Base-by-base conservation (phyloP, 2,113 vertebrate genomes). In the Echinops telfairi region DNA sequence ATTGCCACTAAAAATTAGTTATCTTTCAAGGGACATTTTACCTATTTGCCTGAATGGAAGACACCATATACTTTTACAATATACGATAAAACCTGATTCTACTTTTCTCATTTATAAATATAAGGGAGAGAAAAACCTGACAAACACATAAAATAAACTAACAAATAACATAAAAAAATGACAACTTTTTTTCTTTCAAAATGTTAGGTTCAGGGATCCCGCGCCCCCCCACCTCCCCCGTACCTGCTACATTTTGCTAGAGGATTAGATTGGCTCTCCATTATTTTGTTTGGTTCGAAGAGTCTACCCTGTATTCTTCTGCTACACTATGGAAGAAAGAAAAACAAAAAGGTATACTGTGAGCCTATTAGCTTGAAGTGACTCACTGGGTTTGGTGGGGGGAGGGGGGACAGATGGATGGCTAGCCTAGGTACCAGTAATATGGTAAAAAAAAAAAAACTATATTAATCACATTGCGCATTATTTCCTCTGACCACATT, bases 1-100 rank as follows among this genome's bases (percentile, higher is more conserved):
- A 82, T 25, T 96, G 89, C 94, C 95, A 77, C 71, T 90, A 84
- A 97, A 94, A 97, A 97, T 96, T 83, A 89, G 79, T 93, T 86
- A 25, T 86, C 29, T 58, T 68, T 86, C 43, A 91, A 94, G 85
- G 47, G 68, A 92, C 70, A 38, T 58, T 95, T n/a, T 82, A 88
- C 87, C 58, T 95, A 80, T 93, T 96, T 95, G 85, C 77, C 64
- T 95, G 79, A 96, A 95, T 96, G 10, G 47, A 95, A 68, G 25
- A 89, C 60, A 70, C 12, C 43, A 78, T 96, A 93, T 90, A 0
- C 0, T 93, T 97, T 83, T 94, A 47, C 23, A 90, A 20, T 0
- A 57, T 82, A 40, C 23, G 88, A 8, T 80, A 76, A 90, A 68
- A 40, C 8, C 68, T 38, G 1, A 12, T 82, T 75, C 19, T 47